phyloP scores from a whole-genome alignment of 2,888 invertebrate genomes.

The Noctuana brunneofusca region DNA sequence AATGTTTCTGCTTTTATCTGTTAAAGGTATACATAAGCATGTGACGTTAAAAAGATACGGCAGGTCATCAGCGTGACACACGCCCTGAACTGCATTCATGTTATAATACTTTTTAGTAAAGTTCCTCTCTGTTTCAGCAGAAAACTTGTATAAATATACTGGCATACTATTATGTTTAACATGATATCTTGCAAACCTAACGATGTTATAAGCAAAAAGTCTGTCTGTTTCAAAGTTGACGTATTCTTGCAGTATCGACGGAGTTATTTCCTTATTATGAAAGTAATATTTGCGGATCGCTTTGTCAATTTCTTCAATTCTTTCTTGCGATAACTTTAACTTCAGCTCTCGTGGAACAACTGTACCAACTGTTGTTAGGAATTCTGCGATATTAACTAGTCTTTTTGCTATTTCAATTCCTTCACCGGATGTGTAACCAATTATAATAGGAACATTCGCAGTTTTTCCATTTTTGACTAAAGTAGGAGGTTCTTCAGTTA shows the following conservation, averaged over 20 bases:
- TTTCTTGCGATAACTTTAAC: conserved; percentile 54
- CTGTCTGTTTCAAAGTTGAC: conserved; percentile 62
- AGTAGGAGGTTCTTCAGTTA: conserved; percentile 56
- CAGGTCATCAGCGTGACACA: conserved; percentile 73
- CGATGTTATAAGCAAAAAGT: conserved; percentile 64
- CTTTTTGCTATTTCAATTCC: conserved; percentile 71
- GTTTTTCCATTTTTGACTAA: conserved; percentile 56
- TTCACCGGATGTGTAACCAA: conserved; percentile 73
- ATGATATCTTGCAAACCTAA: conserved; percentile 64
- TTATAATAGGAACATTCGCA: conserved; percentile 65
- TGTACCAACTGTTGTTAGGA: conserved; percentile 53
- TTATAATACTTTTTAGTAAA: conserved; percentile 63
- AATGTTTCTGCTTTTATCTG: conserved; percentile 56
- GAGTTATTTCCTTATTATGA: conserved; percentile 51
- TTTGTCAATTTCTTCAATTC: conserved; percentile 50
- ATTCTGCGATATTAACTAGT: conserved; percentile 48
- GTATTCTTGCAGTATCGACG: conserved; percentile 55
- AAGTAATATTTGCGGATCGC: conserved; percentile 69
- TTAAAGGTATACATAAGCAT: conserved; percentile 61
- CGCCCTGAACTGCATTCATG: conserved; percentile 62
- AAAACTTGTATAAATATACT: conserved; percentile 67
- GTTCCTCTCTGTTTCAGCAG: conserved; percentile 69
- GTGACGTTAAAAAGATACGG: conserved; percentile 68
- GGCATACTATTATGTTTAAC: conserved; percentile 48
- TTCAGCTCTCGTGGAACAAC: conserved; percentile 73